phyloP scores from a whole-genome alignment of 2,797 vertebrate species.

The Synaphobranchus kaupii region DNA sequence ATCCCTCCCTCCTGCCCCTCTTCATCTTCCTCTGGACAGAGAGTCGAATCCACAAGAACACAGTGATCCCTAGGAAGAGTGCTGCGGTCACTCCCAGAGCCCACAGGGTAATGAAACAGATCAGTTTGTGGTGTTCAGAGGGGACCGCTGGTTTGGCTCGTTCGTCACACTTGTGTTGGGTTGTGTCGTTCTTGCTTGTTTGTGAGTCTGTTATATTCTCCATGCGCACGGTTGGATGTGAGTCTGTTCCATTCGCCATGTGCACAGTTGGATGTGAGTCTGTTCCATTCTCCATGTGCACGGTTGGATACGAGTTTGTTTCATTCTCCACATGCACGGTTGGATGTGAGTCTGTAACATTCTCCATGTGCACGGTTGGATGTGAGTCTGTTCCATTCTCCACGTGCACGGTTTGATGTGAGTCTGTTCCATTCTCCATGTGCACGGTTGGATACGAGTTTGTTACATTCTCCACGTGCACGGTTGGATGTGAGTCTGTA shows the following conservation, averaged over 20 bases:
- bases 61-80: conserved; percentile 52
- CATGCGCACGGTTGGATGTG: neutral
- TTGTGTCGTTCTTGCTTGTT: neutral
- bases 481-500: neutral
- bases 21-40: conserved; percentile 33
- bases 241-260: neutral
- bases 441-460: neutral
- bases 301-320: neutral
- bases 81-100: conserved; percentile 46
- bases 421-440: neutral
- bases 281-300: neutral
- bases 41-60: conserved; percentile 55
- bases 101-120: conserved; percentile 55
- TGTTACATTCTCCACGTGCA: neutral
- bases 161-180: neutral
- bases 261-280: neutral
- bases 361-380: neutral
- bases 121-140: conserved; percentile 27
- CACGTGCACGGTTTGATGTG: neutral
- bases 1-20: neutral
- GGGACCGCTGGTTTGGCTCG: neutral
- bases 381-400: neutral
- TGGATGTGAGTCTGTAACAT: neutral
- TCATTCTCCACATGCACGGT: too few species aligned
- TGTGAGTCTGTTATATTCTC: neutral